Evolutionary conservation across 2,888 invertebrate species (phyloP), one percentile per base, ranked within the genome.

Genomic region (Drosophila suboccidentalis): DNA sequence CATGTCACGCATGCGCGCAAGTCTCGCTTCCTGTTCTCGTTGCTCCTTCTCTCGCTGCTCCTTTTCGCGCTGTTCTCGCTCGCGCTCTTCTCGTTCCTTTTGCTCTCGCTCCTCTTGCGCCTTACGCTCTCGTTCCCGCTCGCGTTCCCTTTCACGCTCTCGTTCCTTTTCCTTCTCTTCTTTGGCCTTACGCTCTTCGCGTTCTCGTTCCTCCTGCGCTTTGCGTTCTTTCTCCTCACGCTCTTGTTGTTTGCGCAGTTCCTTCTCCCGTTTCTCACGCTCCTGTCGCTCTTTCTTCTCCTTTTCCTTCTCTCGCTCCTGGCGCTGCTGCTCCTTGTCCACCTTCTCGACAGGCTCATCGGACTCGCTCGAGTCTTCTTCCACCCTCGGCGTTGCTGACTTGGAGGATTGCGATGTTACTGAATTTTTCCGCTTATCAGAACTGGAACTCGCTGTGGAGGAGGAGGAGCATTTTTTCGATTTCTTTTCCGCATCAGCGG

Each of bases 341-440:
- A 71, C 4, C 57, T 83, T 88, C 43, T 82, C 90, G 13, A 46
- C 61, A 3, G 82, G 76, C n/a, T 73, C 82, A 32, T 90, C 91
- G 3, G 78, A 75, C n/a, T 90, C 90, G 53, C 81, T 89, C 6
- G 87, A 80, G 9, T 90, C 87, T 4, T 87, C 90, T n/a, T 86
- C 90, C 34, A 83, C 73, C 49, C 80, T 75, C 9, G 82, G 77
- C 17, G 88, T 79, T 19, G 89, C 72, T 22, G 80, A 71, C 51
- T 85, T 72, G 3, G 88, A 80, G 36, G 86, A 82, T 4, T 83
- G 82, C 1, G 90, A 84, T 17, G 80, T 75, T 0, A 71, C 71
- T 3, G 89, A 89, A 62, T 89, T 91, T 70, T 92, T 91, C 17
- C 91, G 82, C 59, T 87, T 85, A 11, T 90, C 90, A n/a, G 66